Percentiles rank a stretch among this genome's conserved stretches.
phyloP scores from a whole-genome alignment of 2,888 invertebrate genomes.

The Desoria tigrina region DNA sequence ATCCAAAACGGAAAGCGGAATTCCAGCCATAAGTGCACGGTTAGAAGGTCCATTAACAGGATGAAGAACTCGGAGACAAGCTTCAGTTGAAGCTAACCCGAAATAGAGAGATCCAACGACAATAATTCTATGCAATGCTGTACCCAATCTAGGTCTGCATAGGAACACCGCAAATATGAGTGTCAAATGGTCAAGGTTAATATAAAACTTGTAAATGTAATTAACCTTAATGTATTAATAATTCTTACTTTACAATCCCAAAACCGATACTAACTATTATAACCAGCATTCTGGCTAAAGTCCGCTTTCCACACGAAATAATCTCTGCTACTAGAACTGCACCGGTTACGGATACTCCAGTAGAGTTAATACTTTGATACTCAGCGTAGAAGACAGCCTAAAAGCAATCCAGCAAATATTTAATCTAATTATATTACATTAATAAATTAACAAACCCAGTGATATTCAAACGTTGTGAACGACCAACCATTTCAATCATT shows the following conservation, averaged over 20 bases:
- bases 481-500: slow-evolving; percentile 70
- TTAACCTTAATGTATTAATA: slow-evolving; percentile 1
- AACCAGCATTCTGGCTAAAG: slow-evolving; percentile 87
- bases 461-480: no score
- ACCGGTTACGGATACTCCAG: slow-evolving; percentile 66
- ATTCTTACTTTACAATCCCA: slow-evolving; percentile 86
- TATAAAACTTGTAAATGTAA: background rate
- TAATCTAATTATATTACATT: slow-evolving; percentile 1
- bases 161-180: no score
- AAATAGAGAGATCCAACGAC: slow-evolving; percentile 82
- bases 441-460: background rate
- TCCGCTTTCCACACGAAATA: slow-evolving; percentile 86
- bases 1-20: slow-evolving; percentile 83
- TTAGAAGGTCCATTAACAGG: slow-evolving; percentile 66
- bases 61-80: slow-evolving; percentile 73
- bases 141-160: slow-evolving; percentile 79
- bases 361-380: slow-evolving; percentile 74
- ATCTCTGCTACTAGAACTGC: slow-evolving; percentile 81
- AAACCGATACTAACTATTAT: slow-evolving; percentile 93
- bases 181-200: background rate
- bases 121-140: slow-evolving; percentile 83
- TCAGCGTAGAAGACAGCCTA: slow-evolving; percentile 86
- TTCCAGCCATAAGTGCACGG: slow-evolving; percentile 73
- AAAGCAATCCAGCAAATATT: no score
- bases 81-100: slow-evolving; percentile 79